Evolutionary conservation across 2,113 vertebrate genomes (phyloP), one percentile per base, ranked within the genome.

Genomic region (Dicerorhinus sumatrensis): DNA sequence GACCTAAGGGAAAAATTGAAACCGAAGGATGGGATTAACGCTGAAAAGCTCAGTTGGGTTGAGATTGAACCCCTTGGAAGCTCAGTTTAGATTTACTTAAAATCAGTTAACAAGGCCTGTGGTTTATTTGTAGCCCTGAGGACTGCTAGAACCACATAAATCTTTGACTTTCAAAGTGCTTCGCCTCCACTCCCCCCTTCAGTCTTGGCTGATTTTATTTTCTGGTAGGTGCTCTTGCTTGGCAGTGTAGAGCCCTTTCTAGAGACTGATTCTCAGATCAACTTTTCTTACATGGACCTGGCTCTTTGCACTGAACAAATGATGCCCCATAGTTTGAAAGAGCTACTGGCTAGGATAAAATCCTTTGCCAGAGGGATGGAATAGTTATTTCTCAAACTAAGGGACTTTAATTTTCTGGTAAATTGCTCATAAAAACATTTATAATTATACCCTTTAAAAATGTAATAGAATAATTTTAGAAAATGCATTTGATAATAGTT

Each of bases 361-460:
- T 91, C 85, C 36, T 95, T 95, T 91, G 81, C 81, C 85, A 82
- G 80, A 83, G 96, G 92, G 72, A 93, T 95, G 21, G 62, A 85
- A 94, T 97, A 83, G 94, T 97, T 91, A 93, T 91, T 97, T 97
- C 96, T 97, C 90, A 91, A 96, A 96, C 56, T 63, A 83, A 91
- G 85, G 76, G 77, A 96, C 89, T 98, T 97, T 94, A 94, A 98
- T 98, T 98, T 98, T 98, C 97, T 2, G 7, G 95, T 97, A 97
- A 98, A 98, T 98, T 97, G 85, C 97, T 97, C 97, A 97, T 97
- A 97, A 97, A 98, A 97, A 97, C 94, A 97, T 95, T 98, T 98
- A 91, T 98, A 98, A 97, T 97, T 98, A 97, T 91, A 97, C 92
- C 80, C 95, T 98, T 96, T 97, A 97, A 98, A 98, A 97, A 95